Conservation (phyloP, 2,113 vertebrate species). For the Tringa solitaria region DNA sequence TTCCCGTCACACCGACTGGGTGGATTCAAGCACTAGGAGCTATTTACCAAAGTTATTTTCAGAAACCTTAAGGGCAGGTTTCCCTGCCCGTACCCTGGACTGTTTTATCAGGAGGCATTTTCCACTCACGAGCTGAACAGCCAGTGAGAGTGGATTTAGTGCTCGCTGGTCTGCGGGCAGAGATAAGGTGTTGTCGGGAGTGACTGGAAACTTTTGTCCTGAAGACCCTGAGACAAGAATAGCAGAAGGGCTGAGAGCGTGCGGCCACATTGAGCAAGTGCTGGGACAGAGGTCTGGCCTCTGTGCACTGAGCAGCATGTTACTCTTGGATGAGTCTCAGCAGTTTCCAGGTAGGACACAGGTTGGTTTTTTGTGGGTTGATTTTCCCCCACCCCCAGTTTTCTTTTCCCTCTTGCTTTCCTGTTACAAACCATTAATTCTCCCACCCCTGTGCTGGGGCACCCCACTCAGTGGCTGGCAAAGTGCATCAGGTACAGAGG, state of each 20-base stretch:
- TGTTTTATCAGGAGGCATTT: constrained; percentile 15
- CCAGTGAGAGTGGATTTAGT: constrained; percentile 25
- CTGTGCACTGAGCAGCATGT: constrained; percentile 15
- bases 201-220: constrained; percentile 48
- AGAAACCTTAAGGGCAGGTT: constrained; percentile 45
- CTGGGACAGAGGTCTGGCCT: background rate
- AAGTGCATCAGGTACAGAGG: background rate
- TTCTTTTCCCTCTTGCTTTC: background rate
- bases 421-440: background rate
- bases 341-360: constrained; percentile 59
- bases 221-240: constrained; percentile 44
- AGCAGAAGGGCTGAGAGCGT: constrained; percentile 2
- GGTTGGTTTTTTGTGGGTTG: background rate
- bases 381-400: background rate
- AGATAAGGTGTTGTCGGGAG: constrained; percentile 34
- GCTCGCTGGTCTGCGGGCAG: background rate
- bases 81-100: constrained; percentile 29
- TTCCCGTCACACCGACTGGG: background rate
- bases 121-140: background rate
- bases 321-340: constrained; percentile 65
- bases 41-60: constrained; percentile 63
- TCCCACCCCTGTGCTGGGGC: background rate
- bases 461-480: background rate
- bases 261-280: background rate
- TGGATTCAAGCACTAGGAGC: constrained; percentile 19